phyloP scores from a whole-genome alignment of 2,113 vertebrate species.

The Peromyscus californicus region DNA sequence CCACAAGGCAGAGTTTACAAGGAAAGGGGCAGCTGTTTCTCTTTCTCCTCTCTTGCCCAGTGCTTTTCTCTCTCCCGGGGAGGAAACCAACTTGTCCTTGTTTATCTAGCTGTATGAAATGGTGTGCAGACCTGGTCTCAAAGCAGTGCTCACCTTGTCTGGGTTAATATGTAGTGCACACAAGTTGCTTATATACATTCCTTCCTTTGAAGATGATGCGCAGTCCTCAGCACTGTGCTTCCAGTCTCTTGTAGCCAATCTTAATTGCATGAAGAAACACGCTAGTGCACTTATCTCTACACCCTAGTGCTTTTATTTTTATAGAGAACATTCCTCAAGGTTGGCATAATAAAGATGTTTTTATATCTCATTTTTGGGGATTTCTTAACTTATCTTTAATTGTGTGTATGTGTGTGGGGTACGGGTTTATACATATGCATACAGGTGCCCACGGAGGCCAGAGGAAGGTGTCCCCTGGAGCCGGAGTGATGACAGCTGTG shows the following conservation, averaged over 20 bases:
- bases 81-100: neutral
- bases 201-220: neutral
- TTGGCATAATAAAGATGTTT: neutral
- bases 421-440: neutral
- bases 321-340: neutral
- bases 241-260: neutral
- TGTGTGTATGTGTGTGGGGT: neutral
- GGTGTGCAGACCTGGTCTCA: neutral
- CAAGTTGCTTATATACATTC: neutral
- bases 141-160: neutral
- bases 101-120: neutral
- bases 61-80: neutral
- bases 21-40: neutral
- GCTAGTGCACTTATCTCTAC: neutral
- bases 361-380: neutral
- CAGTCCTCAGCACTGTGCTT: neutral
- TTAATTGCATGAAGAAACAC: neutral
- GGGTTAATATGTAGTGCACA: neutral
- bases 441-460: neutral
- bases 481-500: neutral
- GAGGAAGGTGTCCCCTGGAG: neutral
- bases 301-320: neutral
- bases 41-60: neutral
- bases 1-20: constrained; percentile 10
- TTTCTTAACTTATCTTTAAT: neutral